These are phyloP conservation scores for Octodonta nipae DNA, from an alignment of 2,888 invertebrate species.

Conservation along the genomic window DNA sequence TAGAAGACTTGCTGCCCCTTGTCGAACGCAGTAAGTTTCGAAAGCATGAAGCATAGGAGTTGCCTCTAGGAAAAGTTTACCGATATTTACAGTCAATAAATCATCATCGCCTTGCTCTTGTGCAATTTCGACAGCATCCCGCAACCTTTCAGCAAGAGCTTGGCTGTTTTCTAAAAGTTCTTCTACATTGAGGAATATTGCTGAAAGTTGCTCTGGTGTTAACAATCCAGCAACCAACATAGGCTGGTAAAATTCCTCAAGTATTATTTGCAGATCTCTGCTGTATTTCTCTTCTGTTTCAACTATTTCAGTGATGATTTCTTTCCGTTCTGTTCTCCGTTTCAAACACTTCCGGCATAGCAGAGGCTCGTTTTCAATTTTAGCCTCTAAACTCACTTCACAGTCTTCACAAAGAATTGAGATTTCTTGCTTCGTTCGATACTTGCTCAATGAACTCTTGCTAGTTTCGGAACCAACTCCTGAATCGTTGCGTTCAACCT, in stretches of 20 bases:
- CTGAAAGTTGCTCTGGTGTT: slow-evolving; percentile 79
- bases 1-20: slow-evolving; percentile 77
- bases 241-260: slow-evolving; percentile 85
- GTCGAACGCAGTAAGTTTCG: slow-evolving; percentile 87
- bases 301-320: slow-evolving; percentile 87
- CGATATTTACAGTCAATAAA: slow-evolving; percentile 76
- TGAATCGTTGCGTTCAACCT: slow-evolving; percentile 83
- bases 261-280: slow-evolving; percentile 77
- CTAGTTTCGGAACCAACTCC: slow-evolving; percentile 87
- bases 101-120: slow-evolving; percentile 71
- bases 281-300: slow-evolving; percentile 95
- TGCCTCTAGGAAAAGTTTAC: slow-evolving; percentile 79
- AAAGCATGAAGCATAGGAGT: slow-evolving; percentile 88
- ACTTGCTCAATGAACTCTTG: slow-evolving; percentile 67
- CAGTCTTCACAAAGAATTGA: slow-evolving; percentile 64
- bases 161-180: slow-evolving; percentile 77
- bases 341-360: slow-evolving; percentile 81
- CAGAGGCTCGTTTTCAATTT: slow-evolving; percentile 67
- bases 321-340: slow-evolving; percentile 78
- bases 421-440: slow-evolving; percentile 48
- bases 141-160: slow-evolving; percentile 70
- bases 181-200: slow-evolving; percentile 86
- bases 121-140: slow-evolving; percentile 76
- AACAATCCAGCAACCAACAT: slow-evolving; percentile 85
- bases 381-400: slow-evolving; percentile 55